phyloP scores from a whole-genome alignment of 2,797 vertebrate genomes.

The Phataginus tetradactyla region DNA sequence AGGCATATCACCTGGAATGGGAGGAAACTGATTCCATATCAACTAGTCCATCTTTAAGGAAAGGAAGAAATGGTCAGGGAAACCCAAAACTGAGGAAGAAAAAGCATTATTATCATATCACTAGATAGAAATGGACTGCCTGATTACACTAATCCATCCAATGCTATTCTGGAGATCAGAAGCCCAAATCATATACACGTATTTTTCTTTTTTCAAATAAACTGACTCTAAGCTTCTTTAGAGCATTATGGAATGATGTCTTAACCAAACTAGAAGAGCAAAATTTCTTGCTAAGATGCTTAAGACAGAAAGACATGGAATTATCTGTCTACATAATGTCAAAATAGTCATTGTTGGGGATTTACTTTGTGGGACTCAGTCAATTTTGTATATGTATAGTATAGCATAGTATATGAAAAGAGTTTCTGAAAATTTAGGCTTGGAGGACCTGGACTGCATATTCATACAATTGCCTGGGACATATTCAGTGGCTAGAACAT shows the following conservation, averaged over 20 bases:
- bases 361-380: not conserved
- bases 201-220: not conserved
- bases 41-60: not conserved
- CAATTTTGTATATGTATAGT: not conserved
- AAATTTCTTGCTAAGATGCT: conserved; percentile 42
- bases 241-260: not conserved
- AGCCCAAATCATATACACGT: not conserved
- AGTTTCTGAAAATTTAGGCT: not conserved
- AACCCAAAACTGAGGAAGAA: not conserved
- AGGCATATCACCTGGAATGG: not conserved
- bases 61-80: not conserved
- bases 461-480: not conserved
- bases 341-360: not conserved
- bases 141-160: not conserved
- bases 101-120: not conserved
- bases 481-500: conserved; percentile 68
- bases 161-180: not conserved
- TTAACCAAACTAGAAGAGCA: not conserved
- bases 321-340: conserved; percentile 3
- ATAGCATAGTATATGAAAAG: not conserved
- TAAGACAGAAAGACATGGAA: conserved; percentile 28
- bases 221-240: not conserved
- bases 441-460: not conserved
- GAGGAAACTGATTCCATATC: not conserved
- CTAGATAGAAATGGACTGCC: not conserved